Evolutionary conservation across 2,888 invertebrate genomes (phyloP), one percentile per base, ranked within the genome.

Genomic region (Chelonus formosanus): DNA sequence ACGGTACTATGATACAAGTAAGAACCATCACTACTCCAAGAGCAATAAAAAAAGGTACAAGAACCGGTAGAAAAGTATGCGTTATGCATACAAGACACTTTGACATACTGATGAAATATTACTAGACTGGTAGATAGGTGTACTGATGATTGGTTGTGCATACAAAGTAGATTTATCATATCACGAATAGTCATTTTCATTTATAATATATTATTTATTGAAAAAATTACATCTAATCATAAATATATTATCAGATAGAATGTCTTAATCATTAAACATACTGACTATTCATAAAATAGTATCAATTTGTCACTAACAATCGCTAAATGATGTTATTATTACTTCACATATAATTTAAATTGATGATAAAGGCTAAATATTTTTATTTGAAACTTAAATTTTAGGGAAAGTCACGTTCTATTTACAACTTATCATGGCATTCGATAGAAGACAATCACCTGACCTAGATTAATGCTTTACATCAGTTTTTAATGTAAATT

Each of bases 1-100:
- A 70, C 69, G 69, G 70, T 68, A 70, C 20, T 20, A 20, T 20
- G 20, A 20, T 20, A 20, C 20, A 20, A 20, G 20, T 20, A 20
- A 20, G 20, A 20, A 20, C 20, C 20, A 20, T 20, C 20, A 20
- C 20, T 20, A 20, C 20, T 20, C 60, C 61, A 63, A 40, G 8
- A 32, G 34, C 34, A 20, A 5, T 36, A 36, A 67, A 75, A 75
- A 75, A 68, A 71, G 69, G 67, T 67, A 57, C 72, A 65, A 69
- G 61, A 78, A 78, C 75, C 78, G 78, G 77, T 78, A 72, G 72
- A 72, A 64, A 55, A 63, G 68, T 65, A 61, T 70, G 58, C 62
- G 56, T 61, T 65, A 53, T 61, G 69, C 68, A 69, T 70, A 70
- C 34, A 57, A 47, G 55, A 58, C 61, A 36, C 58, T 59, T 45